Evolutionary conservation across 2,113 vertebrate genomes (phyloP), one percentile per base, ranked within the genome.

Genomic region (Ptychochromis oligacanthus): DNA sequence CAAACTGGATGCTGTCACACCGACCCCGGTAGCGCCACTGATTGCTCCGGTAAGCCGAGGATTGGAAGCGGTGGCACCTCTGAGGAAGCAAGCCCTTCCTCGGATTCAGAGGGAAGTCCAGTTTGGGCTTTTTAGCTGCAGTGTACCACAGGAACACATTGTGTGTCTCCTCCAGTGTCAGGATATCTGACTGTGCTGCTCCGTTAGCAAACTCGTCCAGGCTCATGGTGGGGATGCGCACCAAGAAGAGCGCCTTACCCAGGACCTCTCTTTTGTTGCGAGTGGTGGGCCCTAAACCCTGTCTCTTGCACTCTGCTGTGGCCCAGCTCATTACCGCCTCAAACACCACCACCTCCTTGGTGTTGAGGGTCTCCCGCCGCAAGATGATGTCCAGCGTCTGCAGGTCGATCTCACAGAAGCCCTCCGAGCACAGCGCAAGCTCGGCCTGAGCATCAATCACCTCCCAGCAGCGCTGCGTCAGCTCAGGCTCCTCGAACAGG

Each of bases 1-100:
- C 97, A n/a, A 99, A 99, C 95, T 99, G 98, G 89, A 99, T 99
- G 94, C 98, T 99, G 95, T 99, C 98, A 6, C 98, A 99, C 4
- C 98, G 97, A 1, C 98, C 98, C 0, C 97, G 95, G 95, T 99
- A 99, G 80, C 98, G 93, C 98, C 98, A 99, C 95, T 99, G 98
- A 84, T 99, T 99, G 96, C 98, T 98, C 80, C 98, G 96, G 81
- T 98, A 99, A 0, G 98, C 98, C 0, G 98, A 98, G 0, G 98
- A 98, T 91, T 99, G 98, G 87, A 99, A 99, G 46, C 98, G 96
- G 65, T 97, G 97, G 93, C 98, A 99, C 6, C 95, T 91, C 92
- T 98, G 98, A 0, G 97, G 96, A 2, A 90, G 88, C 0, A 99
- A 93, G 46, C 98, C 98, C 89, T 95, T 94, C 81, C 98, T 93